Evolutionary conservation across 2,888 invertebrate genomes (phyloP).

Genomic region (Lasioglossum calceatum): DNA sequence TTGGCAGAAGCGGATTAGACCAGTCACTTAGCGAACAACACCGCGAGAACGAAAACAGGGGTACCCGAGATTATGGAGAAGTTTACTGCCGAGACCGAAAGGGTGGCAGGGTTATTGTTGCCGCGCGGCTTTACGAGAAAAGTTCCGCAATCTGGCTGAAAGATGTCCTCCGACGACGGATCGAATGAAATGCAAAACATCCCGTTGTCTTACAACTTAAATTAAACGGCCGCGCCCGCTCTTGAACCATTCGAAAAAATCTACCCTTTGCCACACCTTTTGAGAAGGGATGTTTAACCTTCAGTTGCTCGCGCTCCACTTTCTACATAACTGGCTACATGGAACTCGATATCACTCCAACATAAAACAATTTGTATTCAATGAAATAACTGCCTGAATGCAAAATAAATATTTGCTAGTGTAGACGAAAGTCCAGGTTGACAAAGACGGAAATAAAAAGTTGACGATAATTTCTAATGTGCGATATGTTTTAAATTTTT

Average conservation of each 20-base stretch:
- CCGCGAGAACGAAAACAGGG: constrained; percentile 47
- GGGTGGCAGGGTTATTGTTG: constrained; percentile 35
- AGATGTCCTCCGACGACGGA: constrained; percentile 31
- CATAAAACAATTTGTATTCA: no score
- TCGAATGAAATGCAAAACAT: constrained; percentile 46
- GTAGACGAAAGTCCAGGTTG: no score
- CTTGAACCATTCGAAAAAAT: neutral
- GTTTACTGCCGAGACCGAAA: constrained; percentile 35
- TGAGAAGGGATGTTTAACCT: neutral
- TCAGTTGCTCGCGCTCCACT: no score
- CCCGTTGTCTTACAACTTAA: constrained; percentile 17
- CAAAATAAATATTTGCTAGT: no score
- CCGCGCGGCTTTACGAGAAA: constrained; percentile 39
- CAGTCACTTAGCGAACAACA: constrained; percentile 23
- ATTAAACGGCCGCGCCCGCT: constrained; percentile 27
- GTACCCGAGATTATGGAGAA: constrained; percentile 45
- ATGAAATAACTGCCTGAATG: no score
- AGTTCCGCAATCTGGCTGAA: constrained; percentile 42
- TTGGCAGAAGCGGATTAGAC: constrained; percentile 50
- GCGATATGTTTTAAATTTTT: no score
- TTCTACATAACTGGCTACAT: no score
- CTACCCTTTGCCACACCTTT: neutral
- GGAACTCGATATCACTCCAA: no score
- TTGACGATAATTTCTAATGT: no score
- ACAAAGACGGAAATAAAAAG: no score